A percentile compares a stretch with the other conserved stretches of the same genome.
These are phyloP conservation scores for Parasteatoda tepidariorum DNA, from an alignment of 1,140 invertebrate genomes.

Conservation along the genomic window DNA sequence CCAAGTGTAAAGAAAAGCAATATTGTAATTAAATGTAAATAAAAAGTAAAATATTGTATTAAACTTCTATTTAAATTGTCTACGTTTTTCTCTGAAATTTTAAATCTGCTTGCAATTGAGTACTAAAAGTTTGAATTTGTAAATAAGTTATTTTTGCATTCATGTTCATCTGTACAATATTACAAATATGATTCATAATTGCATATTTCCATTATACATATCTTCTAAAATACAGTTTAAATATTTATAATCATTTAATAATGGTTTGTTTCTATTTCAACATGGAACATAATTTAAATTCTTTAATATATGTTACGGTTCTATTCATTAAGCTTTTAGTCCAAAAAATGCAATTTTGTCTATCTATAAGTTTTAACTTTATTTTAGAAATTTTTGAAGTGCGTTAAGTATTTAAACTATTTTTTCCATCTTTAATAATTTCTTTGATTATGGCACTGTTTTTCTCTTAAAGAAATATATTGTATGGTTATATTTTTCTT, in stretches of 20 bases:
- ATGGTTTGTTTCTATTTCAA: no score
- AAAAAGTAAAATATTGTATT: not conserved
- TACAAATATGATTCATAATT: not conserved
- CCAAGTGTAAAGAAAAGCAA: slow-evolving; percentile 58
- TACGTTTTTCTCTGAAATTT: not conserved
- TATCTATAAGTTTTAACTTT: no score
- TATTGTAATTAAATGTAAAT: not conserved
- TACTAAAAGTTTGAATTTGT: not conserved
- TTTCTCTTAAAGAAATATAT: no score
- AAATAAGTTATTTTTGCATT: not conserved
- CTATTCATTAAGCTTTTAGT: no score
- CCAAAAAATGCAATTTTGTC: no score
- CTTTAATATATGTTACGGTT: no score
- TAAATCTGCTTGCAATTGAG: not conserved
- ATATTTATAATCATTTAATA: not conserved
- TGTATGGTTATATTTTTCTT: no score
- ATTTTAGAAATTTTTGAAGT: no score
- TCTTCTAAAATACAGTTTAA: not conserved
- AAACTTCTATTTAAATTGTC: not conserved
- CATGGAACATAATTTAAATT: not conserved
- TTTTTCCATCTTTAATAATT: no score
- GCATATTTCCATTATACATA: not conserved
- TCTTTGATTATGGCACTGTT: no score
- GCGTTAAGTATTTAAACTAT: no score
- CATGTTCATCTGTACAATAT: not conserved